Base-by-base conservation (phyloP, 2,113 vertebrate genomes). In the Hippotragus niger region DNA sequence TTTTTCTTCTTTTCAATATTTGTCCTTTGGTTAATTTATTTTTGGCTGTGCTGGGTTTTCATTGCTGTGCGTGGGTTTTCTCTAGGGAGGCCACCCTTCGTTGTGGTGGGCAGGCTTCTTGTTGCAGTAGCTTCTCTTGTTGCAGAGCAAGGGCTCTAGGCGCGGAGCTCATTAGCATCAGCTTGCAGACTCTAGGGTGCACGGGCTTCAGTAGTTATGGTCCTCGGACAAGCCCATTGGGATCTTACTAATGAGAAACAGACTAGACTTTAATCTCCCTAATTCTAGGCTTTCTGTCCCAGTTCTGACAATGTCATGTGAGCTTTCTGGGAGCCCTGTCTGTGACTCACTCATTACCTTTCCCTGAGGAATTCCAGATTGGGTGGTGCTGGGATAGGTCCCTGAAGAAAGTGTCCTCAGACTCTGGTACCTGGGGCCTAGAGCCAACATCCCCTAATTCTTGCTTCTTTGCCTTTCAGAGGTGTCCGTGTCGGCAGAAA, bases 401-500 rank as follows among this genome's bases (percentile, higher is more conserved):
- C 40, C 47, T 27, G 16, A 45, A 78, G 19, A 5, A 74, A 21
- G 8, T 62, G 82, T n/a, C 62, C 74, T 93, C 29, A 58, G 94
- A 47, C 23, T 9, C 88, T 53, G 50, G 7, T 36, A 10, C 40
- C 40, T 23, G 25, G 57, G 3, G 12, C 31, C 53, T 57, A 40
- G 25, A 43, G 33, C 45, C 31, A 3, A 78, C 6, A 52, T 82
- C 10, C 45, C 33, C 31, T 95, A 50, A 76, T 52, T 81, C 36
- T 88, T 93, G 3, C 7, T 17, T 52, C 82, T 95, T 80, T 96
- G 74, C 91, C 67, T 95, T 97, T 94, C 95, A 98, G 97, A 92
- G 33, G 36, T 52, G 36, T 33, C 85, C 21, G 88, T 64, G 74
- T 92, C 82, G 0, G 92, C 96, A 50, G 50, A 0, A 67, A 43